These are phyloP conservation scores for Lichenostomus cassidix DNA, from an alignment of 2,113 vertebrate genomes.

Conservation along the genomic window DNA sequence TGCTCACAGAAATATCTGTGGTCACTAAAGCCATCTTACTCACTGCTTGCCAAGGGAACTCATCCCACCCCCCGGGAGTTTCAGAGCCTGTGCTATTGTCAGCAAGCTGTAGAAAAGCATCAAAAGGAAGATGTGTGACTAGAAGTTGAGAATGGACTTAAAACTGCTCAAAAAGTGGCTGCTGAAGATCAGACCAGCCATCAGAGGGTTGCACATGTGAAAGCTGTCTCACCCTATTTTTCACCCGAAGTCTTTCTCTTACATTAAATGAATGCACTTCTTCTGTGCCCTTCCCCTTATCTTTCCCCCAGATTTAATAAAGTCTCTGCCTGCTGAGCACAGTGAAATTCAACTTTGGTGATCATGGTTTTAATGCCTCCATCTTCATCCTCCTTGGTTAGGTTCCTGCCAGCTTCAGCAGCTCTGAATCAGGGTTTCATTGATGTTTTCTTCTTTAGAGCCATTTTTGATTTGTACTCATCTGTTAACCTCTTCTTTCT, in stretches of 20 bases:
- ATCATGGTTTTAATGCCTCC: accelerated
- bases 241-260: background rate
- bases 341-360: background rate
- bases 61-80: background rate
- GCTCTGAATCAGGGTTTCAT: background rate
- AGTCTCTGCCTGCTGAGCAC: background rate
- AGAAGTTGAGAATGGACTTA: background rate
- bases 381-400: background rate
- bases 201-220: background rate
- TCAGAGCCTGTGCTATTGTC: background rate
- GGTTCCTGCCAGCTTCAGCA: background rate
- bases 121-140: background rate
- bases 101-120: background rate
- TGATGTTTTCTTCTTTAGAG: background rate
- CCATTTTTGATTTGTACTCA: background rate
- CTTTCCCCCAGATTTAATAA: background rate
- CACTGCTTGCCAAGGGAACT: background rate
- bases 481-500: background rate
- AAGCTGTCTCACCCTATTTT: background rate
- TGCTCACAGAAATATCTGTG: background rate
- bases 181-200: background rate
- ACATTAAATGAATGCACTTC: background rate
- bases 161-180: background rate
- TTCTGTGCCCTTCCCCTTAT: background rate
- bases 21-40: background rate